A percentile compares a stretch with the other conserved stretches of the same genome.
Conservation (phyloP, 2,888 invertebrate species). For the Odontothrips loti region DNA sequence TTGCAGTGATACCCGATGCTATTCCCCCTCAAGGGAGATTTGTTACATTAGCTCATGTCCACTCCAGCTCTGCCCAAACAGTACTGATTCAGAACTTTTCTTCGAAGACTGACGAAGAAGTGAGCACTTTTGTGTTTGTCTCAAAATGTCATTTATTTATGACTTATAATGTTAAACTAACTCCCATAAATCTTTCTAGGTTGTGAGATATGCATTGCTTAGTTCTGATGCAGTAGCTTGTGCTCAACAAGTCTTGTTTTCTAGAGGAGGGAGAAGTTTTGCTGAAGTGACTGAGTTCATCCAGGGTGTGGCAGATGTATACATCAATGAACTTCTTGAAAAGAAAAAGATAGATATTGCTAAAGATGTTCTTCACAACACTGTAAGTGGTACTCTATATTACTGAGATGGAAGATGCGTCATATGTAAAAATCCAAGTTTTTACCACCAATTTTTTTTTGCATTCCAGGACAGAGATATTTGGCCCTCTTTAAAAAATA, state of each 20-base stretch:
- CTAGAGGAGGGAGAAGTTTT: neutral
- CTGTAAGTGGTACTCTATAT: neutral
- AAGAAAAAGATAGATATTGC: neutral
- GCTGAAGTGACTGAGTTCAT: neutral
- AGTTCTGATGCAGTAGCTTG: neutral
- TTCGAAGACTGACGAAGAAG: neutral
- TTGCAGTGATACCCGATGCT: neutral
- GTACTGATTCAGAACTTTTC: neutral
- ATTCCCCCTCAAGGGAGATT: neutral
- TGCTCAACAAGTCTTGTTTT: neutral
- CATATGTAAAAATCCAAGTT: neutral
- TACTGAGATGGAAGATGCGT: neutral
- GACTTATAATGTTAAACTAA: neutral
- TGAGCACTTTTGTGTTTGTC: neutral
- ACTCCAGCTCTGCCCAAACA: neutral
- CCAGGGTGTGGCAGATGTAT: neutral
- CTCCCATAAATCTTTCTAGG: neutral
- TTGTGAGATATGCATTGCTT: neutral
- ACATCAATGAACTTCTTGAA: neutral
- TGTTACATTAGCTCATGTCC: neutral
- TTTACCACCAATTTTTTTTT: neutral
- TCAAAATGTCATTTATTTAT: neutral
- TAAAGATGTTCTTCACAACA: conserved; percentile 9
- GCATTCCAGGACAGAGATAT: neutral
- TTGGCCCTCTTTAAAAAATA: neutral